These are phyloP conservation scores for Zygothrica quintamaculata DNA, from an alignment of 2,888 invertebrate genomes.

Conservation along the genomic window DNA sequence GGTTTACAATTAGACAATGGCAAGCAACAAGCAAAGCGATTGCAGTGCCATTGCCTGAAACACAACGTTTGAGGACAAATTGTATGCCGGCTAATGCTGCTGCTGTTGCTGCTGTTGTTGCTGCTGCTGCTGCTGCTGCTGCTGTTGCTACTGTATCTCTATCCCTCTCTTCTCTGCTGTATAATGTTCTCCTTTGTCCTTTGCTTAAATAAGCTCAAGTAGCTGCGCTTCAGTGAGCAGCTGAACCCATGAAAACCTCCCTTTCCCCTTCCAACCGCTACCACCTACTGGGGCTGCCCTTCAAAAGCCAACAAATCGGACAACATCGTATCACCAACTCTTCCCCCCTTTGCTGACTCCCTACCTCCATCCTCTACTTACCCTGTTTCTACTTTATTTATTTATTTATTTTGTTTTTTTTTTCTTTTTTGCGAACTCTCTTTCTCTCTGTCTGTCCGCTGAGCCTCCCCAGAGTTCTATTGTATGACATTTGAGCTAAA, in stretches of 20 bases:
- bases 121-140: slow-evolving; percentile 37
- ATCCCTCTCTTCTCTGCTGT: slow-evolving; percentile 20
- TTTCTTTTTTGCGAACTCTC: neutral
- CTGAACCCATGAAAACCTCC: slow-evolving; percentile 5
- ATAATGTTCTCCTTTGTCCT: slow-evolving; percentile 39
- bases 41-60: slow-evolving; percentile 59
- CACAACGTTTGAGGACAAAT: slow-evolving; percentile 66
- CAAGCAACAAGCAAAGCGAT: slow-evolving; percentile 76
- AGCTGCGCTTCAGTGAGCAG: slow-evolving; percentile 55
- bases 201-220: slow-evolving; percentile 67
- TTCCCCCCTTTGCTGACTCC: slow-evolving; percentile 6
- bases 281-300: slow-evolving; percentile 23
- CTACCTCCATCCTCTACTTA: too few relatives aligned
- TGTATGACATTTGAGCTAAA: slow-evolving; percentile 76
- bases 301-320: slow-evolving; percentile 75
- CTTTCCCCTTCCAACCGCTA: slow-evolving; percentile 4
- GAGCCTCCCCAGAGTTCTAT: slow-evolving; percentile 33
- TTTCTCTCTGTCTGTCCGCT: neutral
- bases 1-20: slow-evolving; percentile 75
- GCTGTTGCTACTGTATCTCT: slow-evolving; percentile 7
- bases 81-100: slow-evolving; percentile 58
- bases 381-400: too few relatives aligned
- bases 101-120: slow-evolving; percentile 1
- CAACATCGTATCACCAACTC: slow-evolving; percentile 58
- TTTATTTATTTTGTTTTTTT: neutral